Evolutionary conservation across 2,888 invertebrate genomes (phyloP), one percentile per base, ranked within the genome.

Genomic region (Syritta pipiens): DNA sequence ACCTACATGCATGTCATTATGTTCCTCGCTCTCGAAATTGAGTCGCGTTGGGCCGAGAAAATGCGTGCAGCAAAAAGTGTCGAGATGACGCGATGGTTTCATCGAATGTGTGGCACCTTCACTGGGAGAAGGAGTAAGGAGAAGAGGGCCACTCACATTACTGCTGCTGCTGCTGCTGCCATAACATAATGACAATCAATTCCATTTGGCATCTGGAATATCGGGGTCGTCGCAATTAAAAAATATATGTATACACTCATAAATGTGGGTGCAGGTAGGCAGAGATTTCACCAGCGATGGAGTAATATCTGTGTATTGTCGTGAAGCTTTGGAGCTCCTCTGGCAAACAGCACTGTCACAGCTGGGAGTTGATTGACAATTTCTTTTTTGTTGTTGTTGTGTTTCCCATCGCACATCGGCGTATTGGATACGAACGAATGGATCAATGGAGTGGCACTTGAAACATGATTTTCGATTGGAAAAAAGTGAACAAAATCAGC

Each of bases 121-220:
- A 57, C 26, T 28, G 26, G n/a, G 19, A 35, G 1, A 14, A 19
- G 35, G 22, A n/a, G 35, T 26, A 53, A 24, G 32, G 19, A 65
- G 32, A 60, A 59, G 37, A 49, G n/a, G 65, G 32, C 51, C 63
- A 71, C 63, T 59, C 57, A 35, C 30, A 57, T n/a, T 22, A 59
- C 35, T 17, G 20, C 44, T 32, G 51, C 53, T 59, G 72, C 19
- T 53, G 42, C 19, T 19, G 22, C 20, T 37, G 48, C 42, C 48
- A 79, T 72, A 60, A 67, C 46, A 67, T 55, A 79, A 74, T 74
- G 79, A 79, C 79, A 79, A 74, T 74, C 62, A 74, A 74, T 79
- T 79, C 48, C 74, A 63, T 72, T 74, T 72, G 79, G 74, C 74
- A 79, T 74, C 79, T 79, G 68, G 42, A 62, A 62, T 79, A 74